Conservation (phyloP, 2,888 invertebrate species). For the Sympetrum striolatum region DNA sequence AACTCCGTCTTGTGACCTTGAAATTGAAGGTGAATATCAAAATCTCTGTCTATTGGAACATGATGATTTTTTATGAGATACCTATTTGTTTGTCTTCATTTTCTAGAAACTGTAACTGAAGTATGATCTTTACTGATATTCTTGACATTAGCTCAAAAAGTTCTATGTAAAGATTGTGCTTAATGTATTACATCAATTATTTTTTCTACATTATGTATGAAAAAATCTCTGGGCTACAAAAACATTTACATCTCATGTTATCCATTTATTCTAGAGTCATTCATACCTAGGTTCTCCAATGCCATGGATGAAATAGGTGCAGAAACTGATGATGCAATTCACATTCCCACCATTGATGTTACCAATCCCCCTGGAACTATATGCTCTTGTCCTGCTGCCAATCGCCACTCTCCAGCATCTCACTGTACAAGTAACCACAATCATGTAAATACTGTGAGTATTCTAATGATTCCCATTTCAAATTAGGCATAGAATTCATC, state of each 20-base stretch:
- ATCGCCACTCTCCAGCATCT: not conserved
- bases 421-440: not conserved
- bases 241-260: too few species aligned
- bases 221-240: too few species aligned
- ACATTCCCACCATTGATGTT: not conserved
- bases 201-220: too few species aligned
- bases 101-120: too few species aligned
- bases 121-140: too few species aligned
- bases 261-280: not conserved
- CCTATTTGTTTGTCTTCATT: too few species aligned
- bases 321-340: not conserved
- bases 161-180: too few species aligned
- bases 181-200: too few species aligned
- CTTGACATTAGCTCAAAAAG: too few species aligned
- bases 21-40: not conserved
- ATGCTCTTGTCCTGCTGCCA: not conserved
- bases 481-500: not conserved
- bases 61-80: too few species aligned
- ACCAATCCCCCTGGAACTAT: not conserved
- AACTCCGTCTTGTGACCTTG: not conserved
- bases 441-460: not conserved
- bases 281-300: not conserved
- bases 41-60: too few species aligned
- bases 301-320: not conserved
- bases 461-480: not conserved